These are phyloP conservation scores for Mimumesa dahlbomi DNA, from an alignment of 2,888 invertebrate species.

Conservation along the genomic window DNA sequence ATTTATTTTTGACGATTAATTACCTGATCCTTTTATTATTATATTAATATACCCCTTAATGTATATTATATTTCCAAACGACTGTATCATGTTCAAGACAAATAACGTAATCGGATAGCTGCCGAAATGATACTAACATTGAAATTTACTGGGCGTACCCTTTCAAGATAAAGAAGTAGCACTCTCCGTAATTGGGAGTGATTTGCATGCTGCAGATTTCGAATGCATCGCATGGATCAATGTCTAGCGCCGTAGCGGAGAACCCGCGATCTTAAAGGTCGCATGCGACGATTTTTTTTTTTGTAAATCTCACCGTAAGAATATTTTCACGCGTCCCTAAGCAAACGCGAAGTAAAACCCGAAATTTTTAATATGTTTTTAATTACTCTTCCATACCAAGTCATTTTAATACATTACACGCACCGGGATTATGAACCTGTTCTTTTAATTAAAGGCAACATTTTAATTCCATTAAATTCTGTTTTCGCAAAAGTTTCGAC, in stretches of 20 bases:
- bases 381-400: no score
- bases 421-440: no score
- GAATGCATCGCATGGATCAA: constrained; percentile 28
- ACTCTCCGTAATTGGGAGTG: constrained; percentile 59
- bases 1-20: no score
- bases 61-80: background rate
- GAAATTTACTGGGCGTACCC: constrained; percentile 48
- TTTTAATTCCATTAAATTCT: no score
- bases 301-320: background rate
- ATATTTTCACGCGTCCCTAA: constrained; percentile 10
- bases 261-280: constrained; percentile 5
- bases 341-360: constrained; percentile 1
- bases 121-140: constrained; percentile 44
- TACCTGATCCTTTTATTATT: background rate
- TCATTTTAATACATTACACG: no score
- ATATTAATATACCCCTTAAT: background rate
- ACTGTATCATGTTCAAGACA: background rate
- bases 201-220: constrained; percentile 56
- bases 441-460: no score
- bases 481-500: no score
- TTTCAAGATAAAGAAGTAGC: constrained; percentile 49
- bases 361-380: no score
- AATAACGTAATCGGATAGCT: background rate
- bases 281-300: background rate
- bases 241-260: background rate